Conservation (phyloP, 2,888 invertebrate genomes). For the Myopa tessellatipennis region DNA sequence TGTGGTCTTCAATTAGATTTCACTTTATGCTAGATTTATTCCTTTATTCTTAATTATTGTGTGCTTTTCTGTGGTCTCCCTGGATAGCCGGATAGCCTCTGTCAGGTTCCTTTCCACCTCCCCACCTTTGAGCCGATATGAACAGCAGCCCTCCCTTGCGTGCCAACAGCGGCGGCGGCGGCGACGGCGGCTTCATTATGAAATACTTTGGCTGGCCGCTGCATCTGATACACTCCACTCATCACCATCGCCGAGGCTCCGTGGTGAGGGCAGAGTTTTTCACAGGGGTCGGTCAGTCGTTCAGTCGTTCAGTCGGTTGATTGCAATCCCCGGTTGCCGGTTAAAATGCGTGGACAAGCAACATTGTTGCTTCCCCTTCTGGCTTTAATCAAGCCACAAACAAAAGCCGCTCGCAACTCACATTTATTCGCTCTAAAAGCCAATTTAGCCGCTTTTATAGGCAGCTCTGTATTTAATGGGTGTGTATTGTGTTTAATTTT, state of each 20-base stretch:
- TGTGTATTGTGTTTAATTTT: background rate
- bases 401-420: background rate
- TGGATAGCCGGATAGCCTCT: no score
- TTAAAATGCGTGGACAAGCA: slow-evolving; percentile 26
- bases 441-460: slow-evolving; percentile 3
- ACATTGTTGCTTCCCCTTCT: slow-evolving; percentile 5
- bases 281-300: background rate
- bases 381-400: background rate
- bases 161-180: no score
- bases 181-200: slow-evolving; percentile 7
- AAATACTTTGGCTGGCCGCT: background rate
- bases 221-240: background rate
- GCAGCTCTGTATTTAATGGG: slow-evolving; percentile 4
- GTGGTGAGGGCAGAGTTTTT: background rate
- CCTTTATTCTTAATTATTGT: slow-evolving; percentile 5
- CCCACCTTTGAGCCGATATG: background rate
- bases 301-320: background rate
- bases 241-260: no score
- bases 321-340: slow-evolving; percentile 3
- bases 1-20: slow-evolving; percentile 25
- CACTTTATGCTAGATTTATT: slow-evolving; percentile 27
- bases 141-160: no score
- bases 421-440: slow-evolving; percentile 12
- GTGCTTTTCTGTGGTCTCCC: no score
- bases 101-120: background rate